Evolutionary conservation across 1,140 invertebrate genomes (phyloP), one percentile per base, ranked within the genome.

Genomic region (Leptestheria dahalacensis): DNA sequence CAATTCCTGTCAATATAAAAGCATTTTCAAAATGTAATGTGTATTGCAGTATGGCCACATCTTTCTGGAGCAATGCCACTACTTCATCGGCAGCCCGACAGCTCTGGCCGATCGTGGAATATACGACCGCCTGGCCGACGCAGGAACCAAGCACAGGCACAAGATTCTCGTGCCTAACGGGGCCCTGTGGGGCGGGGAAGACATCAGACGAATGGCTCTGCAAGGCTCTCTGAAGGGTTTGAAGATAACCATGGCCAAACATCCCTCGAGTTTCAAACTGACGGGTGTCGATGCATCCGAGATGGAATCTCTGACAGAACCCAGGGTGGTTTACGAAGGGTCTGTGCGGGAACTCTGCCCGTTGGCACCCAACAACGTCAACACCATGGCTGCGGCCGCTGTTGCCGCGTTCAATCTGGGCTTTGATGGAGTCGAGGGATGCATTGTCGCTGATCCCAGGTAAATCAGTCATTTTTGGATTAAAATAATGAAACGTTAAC

Each of bases 281-380:
- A 61, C 65, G 23, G 69, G 72, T 18, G 62, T 54, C 26, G 60
- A 66, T 24, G 47, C 60, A 26, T 46, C 63, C 26, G 23, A 41
- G 24, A 24, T n/a, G 28, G 52, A 58, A 12, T 48, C 26, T 23
- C 48, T 33, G 18, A 51, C 52, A 49, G 61, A 60, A 41, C 63
- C 69, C 21, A 68, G 72, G 6, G 67, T 71, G 25, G 64, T 82
- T 11, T 82, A 77, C 67, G 73, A 79, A 66, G 78, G 79, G 26
- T 69, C 73, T 47, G 79, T 80, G 0, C 64, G 78, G 49, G 69
- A 69, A 24, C 66, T 82, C 6, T 82, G 79, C 68, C 69, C 72
- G 46, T 59, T 79, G 50, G 81, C 81, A 2, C 80, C 81, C 9
- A 79, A 82, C 64, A 82, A 82, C 64, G 79, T 81, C 0, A 79